Evolutionary conservation across 30 jellyfish, hydroid and myxozoan genomes (phyloP).

Genomic region (Clytia hemisphaerica): DNA sequence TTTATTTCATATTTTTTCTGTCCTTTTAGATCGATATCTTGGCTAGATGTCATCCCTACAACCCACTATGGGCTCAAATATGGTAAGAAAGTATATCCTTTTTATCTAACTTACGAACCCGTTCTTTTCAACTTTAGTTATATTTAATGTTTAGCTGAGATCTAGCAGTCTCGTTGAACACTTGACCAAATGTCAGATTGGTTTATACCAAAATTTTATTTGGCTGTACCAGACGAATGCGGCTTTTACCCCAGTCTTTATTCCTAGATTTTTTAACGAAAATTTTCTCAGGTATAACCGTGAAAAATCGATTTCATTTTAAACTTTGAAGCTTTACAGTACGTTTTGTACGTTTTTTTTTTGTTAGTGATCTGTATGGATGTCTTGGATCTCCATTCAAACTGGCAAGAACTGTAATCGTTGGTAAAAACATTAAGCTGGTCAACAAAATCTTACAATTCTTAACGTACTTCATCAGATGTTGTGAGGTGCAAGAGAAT

Average conservation of each 20-base stretch:
- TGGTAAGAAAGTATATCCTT: too few relatives aligned
- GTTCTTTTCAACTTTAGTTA: too few relatives aligned
- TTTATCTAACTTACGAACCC: too few relatives aligned
- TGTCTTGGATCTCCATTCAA: conserved; percentile 69
- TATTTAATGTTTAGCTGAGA: too few relatives aligned
- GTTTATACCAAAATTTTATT: too few relatives aligned
- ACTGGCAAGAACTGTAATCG: conserved; percentile 65
- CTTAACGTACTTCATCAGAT: conserved; percentile 75
- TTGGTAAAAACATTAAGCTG: conserved; percentile 68
- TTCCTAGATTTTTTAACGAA: too few relatives aligned
- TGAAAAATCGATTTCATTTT: not conserved
- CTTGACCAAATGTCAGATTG: too few relatives aligned
- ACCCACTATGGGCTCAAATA: conserved; percentile 95
- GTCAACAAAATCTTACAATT: conserved; percentile 59
- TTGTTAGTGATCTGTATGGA: conserved; percentile 82
- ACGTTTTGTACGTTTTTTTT: not conserved
- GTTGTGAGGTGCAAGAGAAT: conserved; percentile 75
- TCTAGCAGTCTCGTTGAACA: too few relatives aligned
- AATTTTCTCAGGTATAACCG: not conserved
- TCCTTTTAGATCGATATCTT: conserved; percentile 67
- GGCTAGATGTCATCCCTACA: conserved; percentile 95
- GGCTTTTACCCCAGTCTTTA: too few relatives aligned
- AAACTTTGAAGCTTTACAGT: not conserved
- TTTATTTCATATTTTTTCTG: not conserved
- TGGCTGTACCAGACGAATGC: too few relatives aligned